Evolutionary conservation across 2,888 invertebrate species (phyloP).

Genomic region (Eueremaeus valkanovi): DNA sequence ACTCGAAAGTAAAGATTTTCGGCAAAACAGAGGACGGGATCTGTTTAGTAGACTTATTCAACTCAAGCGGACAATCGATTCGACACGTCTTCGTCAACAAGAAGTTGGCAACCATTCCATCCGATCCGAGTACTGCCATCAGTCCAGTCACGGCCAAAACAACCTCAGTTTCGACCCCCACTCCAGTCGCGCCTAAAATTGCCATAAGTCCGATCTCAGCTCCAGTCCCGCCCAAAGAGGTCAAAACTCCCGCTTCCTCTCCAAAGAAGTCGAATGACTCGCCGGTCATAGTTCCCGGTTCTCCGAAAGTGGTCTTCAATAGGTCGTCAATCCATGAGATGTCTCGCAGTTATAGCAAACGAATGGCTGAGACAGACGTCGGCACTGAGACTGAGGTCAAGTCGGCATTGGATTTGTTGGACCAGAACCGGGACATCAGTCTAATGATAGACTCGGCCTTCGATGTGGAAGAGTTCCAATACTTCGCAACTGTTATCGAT

Average conservation of each 20-base stretch:
- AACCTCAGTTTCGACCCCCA: too few relatives aligned
- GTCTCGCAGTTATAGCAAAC: neutral
- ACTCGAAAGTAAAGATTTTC: neutral
- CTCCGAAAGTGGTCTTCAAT: slow-evolving; percentile 17
- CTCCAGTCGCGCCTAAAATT: too few relatives aligned
- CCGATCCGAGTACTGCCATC: too few relatives aligned
- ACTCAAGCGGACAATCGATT: neutral
- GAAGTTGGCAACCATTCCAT: neutral
- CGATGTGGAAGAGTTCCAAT: neutral
- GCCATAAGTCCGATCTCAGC: too few relatives aligned
- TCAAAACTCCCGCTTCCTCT: neutral
- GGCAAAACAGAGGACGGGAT: neutral
- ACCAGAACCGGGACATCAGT: neutral
- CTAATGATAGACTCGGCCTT: neutral
- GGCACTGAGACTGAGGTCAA: neutral
- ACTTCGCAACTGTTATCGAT: neutral
- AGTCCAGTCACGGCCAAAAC: too few relatives aligned
- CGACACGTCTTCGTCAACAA: neutral
- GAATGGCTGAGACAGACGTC: neutral
- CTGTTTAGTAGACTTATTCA: neutral
- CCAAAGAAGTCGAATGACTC: neutral
- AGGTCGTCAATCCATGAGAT: neutral
- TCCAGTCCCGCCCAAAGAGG: neutral
- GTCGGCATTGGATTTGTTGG: neutral
- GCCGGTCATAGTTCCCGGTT: neutral